Base-by-base conservation (phyloP, 2,797 vertebrate genomes). In the Hippocampus kuda region DNA sequence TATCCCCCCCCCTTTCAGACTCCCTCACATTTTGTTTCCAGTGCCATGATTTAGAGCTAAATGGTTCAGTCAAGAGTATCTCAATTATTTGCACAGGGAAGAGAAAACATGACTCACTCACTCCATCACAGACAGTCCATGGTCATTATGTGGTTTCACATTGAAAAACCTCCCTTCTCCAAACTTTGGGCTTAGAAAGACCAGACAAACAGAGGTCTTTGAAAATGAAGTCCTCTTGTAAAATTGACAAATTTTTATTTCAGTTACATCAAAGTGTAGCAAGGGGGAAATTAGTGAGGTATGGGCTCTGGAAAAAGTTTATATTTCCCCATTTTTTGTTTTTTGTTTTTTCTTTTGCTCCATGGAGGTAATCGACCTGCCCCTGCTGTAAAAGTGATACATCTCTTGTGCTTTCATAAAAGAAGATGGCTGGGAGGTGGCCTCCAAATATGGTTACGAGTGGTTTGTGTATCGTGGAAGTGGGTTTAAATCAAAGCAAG, bases 361-460 rank as follows among this genome's bases (percentile, higher is more conserved):
- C 82, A 70, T 78, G 75, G 81, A 87, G 84, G 88, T 92, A 91
- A 91, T 90, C 83, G 90, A 90, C 86, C 89, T 90, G 89, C 88
- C 87, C 65, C 81, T 74, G 83, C 77, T 62, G 83, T 91, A 89
- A 90, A 88, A 86, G 84, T 91, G 90, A 92, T 91, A 84, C 87
- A 92, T 90, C 81, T 86, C 80, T 81, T 77, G 73, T 79, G 77
- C 80, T 76, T 84, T 53, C 74, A 59, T 66, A 49, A 74, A 70
- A 75, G 77, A 81, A 72, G 81, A 81, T 77, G 62, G 75, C 75
- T 83, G 79, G 82, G 65, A 65, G 15, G 13, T 27, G 67, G 76
- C 75, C 70, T 73, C 71, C 18, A 85, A 88, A 86, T 88, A 86
- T 87, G 84, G 78, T 83, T 75, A 73, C 76, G 67, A 74, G 70